Percentiles rank a stretch among this genome's conserved stretches.
Evolutionary conservation across 2,888 invertebrate species (phyloP).

Genomic region (Drosophila barbarae): DNA sequence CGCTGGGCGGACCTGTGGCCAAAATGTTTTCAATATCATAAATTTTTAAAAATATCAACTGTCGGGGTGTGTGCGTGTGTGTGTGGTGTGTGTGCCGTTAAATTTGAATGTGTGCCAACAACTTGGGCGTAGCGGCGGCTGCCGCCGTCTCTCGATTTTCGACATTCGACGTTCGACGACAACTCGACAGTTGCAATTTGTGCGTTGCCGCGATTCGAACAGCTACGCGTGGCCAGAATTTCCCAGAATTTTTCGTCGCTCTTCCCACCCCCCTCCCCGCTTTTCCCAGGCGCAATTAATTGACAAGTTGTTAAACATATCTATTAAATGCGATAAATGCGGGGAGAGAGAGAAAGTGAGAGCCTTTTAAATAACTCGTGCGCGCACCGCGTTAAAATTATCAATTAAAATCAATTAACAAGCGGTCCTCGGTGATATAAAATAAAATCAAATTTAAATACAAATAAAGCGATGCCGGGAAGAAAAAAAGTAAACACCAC

Average conservation of each 20-base stretch:
- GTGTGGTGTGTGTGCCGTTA: conserved; percentile 28
- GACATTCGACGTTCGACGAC: conserved; percentile 48
- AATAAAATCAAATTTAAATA: conserved; percentile 25
- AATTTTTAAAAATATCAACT: conserved; percentile 62
- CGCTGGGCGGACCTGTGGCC: conserved; percentile 14
- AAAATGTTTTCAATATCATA: conserved; percentile 55
- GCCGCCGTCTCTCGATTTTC: conserved; percentile 21
- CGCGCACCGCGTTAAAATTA: conserved; percentile 43
- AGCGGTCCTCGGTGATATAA: conserved; percentile 20
- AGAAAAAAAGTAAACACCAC: conserved; percentile 67
- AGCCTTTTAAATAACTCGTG: conserved; percentile 25
- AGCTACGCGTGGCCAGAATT: conserved; percentile 51
- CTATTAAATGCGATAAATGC: conserved; percentile 38
- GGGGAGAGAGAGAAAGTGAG: background rate
- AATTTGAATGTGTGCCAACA: conserved; percentile 64
- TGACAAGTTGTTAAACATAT: conserved; percentile 60
- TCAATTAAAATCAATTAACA: conserved; percentile 67
- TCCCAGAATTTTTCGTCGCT: background rate
- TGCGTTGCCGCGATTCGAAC: conserved; percentile 57
- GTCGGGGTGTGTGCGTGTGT: conserved; percentile 7
- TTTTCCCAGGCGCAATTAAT: conserved; percentile 45
- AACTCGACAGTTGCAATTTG: conserved; percentile 71
- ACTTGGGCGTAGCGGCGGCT: conserved; percentile 29
- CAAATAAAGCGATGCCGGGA: conserved; percentile 52
- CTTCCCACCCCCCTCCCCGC: background rate